These are phyloP conservation scores for Paramisgurnus dabryanus DNA, from an alignment of 2,113 vertebrate genomes.

Conservation along the genomic window DNA sequence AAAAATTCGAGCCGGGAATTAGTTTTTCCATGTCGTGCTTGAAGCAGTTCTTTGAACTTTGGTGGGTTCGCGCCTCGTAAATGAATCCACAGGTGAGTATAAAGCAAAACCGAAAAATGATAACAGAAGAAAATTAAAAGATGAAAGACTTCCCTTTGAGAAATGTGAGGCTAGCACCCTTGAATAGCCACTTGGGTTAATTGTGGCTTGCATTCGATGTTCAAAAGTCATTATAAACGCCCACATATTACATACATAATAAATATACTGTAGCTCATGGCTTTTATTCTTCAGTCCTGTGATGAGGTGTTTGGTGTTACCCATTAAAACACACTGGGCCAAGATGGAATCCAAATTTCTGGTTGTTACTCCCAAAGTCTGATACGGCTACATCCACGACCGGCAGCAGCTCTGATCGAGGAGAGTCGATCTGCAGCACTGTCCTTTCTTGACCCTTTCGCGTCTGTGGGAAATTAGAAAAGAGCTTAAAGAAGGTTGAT, in stretches of 20 bases:
- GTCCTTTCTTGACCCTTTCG: constrained; percentile 84
- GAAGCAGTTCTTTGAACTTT: constrained; percentile 48
- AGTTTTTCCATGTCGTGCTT: too few species aligned
- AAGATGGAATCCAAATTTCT: constrained; percentile 92
- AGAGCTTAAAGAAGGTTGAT: neutral
- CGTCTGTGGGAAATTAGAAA: constrained; percentile 65
- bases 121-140: constrained; percentile 55
- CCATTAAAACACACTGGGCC: constrained; percentile 88
- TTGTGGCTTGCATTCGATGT: constrained; percentile 37
- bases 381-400: constrained; percentile 79
- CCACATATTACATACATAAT: constrained; percentile 66
- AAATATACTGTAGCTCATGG: constrained; percentile 66
- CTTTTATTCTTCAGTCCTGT: constrained; percentile 50
- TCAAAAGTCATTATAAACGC: constrained; percentile 65
- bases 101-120: constrained; percentile 28
- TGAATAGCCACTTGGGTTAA: constrained; percentile 23
- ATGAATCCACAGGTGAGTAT: constrained; percentile 48
- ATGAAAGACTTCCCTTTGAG: constrained; percentile 70
- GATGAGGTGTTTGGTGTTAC: constrained; percentile 63
- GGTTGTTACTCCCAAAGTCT: constrained; percentile 84
- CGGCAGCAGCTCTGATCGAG: constrained; percentile 81
- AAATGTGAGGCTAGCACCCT: constrained; percentile 61
- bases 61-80: constrained; percentile 49
- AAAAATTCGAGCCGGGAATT: neutral
- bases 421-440: constrained; percentile 79